Base-by-base conservation (phyloP, 2,797 vertebrate genomes). In the Cygnus olor region DNA sequence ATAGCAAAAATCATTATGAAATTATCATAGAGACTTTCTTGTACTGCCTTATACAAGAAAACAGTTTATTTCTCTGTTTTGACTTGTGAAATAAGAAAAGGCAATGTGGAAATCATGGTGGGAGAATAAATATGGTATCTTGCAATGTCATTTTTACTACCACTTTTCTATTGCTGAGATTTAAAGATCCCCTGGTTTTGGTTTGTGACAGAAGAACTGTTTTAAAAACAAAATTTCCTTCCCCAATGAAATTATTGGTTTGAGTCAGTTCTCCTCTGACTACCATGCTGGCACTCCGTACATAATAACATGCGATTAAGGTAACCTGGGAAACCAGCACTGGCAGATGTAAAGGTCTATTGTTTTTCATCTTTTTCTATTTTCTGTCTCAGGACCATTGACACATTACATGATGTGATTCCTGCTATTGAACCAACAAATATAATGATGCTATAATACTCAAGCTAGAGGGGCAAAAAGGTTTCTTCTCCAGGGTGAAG, bases 291-390 rank as follows among this genome's bases (percentile, higher is more conserved):
- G 6, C 77, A 69, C 22, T 49, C 82, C 25, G 34, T 91, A 34
- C 17, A 16, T 42, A 83, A 89, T 47, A 80, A 57, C 7, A 56
- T 19, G 5, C 68, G 83, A 89, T 90, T 89, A 86, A 80, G 58
- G 80, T 80, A 94, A 76, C 80, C 64, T 65, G 65, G 73, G 90
- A 91, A 92, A 94, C 51, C 38, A 57, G 24, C 30, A 56, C 65
- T 61, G 87, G n/a, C 47, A 85, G 51, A 66, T 77, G 32, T 70
- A 77, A 91, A 93, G 32, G n/a, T 80, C 56, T 77, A 49, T 18
- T 18, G 27, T 42, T 90, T 94, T 85, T 68, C 47, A 61, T 68
- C 65, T 68, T 91, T 94, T 82, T 54, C 20, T n/a, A 45, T 93
- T 89, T 79, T 76, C 64, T 61, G 25, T 73, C 63, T 83, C 84